phyloP scores from a whole-genome alignment of 2,113 vertebrate species.

The Gopherus flavomarginatus region DNA sequence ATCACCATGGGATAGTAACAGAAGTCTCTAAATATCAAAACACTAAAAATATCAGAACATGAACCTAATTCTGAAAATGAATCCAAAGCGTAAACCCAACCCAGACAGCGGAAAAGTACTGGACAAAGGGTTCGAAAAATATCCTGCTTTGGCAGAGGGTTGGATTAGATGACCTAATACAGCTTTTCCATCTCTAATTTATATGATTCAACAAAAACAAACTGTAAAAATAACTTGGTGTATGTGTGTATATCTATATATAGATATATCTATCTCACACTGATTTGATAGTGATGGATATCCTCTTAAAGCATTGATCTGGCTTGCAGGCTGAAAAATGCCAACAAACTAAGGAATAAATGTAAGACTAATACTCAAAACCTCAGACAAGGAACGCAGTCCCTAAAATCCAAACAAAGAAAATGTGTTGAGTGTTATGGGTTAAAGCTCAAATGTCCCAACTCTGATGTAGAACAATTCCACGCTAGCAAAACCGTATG shows the following conservation, averaged over 20 bases:
- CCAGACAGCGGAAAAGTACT: constrained; percentile 71
- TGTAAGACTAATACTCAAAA: constrained; percentile 55
- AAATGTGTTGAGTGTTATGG: neutral
- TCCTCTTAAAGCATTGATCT: constrained; percentile 41
- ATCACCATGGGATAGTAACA: constrained; percentile 1
- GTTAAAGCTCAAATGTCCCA: neutral
- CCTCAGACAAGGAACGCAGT: constrained; percentile 20
- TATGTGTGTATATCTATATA: no score
- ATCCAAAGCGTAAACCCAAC: constrained; percentile 27
- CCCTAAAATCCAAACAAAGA: constrained; percentile 30
- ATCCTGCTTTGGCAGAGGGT: constrained; percentile 54
- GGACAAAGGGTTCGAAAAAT: constrained; percentile 72
- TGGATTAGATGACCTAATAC: constrained; percentile 68
- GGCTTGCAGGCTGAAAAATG: constrained; percentile 41
- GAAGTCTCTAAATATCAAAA: constrained; percentile 33
- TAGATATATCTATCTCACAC: no score
- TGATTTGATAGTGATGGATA: constrained; percentile 20
- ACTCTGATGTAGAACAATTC: neutral
- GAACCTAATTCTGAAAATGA: constrained; percentile 42
- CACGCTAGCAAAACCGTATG: neutral
- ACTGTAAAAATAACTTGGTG: neutral
- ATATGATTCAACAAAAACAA: constrained; percentile 68
- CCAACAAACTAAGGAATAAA: constrained; percentile 51
- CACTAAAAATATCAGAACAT: constrained; percentile 46
- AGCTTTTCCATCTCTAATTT: constrained; percentile 68